Conservation (phyloP, 2,888 invertebrate species). For the Acanthoscelides obtectus region DNA sequence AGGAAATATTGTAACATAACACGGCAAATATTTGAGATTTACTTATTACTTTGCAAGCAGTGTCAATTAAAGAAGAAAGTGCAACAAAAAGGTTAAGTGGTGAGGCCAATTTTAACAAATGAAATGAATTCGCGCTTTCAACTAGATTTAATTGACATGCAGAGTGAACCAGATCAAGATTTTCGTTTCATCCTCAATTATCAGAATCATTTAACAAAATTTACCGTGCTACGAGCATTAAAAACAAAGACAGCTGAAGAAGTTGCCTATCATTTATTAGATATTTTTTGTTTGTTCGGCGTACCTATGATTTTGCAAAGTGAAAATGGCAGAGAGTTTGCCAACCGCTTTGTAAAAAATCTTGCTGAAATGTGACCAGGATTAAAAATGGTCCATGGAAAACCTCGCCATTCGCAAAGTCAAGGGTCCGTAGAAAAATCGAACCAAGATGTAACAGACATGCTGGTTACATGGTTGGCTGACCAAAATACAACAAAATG, state of each 20-base stretch:
- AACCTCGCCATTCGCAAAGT: no score
- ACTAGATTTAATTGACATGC: constrained; percentile 35
- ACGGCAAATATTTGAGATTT: no score
- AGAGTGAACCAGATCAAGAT: constrained; percentile 33
- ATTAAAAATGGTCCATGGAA: constrained; percentile 6
- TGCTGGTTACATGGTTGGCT: constrained; percentile 10
- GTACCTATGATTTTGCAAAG: no score
- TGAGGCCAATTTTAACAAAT: constrained; percentile 1
- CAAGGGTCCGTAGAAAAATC: constrained; percentile 7
- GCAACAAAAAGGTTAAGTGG: constrained; percentile 1
- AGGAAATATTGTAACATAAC: background rate
- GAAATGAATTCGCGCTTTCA: constrained; percentile 4
- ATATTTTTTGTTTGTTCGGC: no score
- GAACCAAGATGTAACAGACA: background rate
- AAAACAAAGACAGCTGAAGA: constrained; percentile 34
- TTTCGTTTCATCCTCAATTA: constrained; percentile 38
- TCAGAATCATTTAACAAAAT: constrained; percentile 40
- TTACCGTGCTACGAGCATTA: constrained; percentile 33
- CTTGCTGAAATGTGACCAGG: constrained; percentile 8
- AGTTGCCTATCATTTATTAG: constrained; percentile 28
- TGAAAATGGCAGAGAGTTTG: constrained; percentile 24
- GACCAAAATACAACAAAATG: no score
- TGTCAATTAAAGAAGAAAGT: constrained; percentile 2
- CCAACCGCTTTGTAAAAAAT: constrained; percentile 11
- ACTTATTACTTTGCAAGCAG: no score